A percentile compares a stretch with the other conserved stretches of the same genome.
Evolutionary conservation across 1,140 invertebrate genomes (phyloP).

Genomic region (Galleria mellonella): DNA sequence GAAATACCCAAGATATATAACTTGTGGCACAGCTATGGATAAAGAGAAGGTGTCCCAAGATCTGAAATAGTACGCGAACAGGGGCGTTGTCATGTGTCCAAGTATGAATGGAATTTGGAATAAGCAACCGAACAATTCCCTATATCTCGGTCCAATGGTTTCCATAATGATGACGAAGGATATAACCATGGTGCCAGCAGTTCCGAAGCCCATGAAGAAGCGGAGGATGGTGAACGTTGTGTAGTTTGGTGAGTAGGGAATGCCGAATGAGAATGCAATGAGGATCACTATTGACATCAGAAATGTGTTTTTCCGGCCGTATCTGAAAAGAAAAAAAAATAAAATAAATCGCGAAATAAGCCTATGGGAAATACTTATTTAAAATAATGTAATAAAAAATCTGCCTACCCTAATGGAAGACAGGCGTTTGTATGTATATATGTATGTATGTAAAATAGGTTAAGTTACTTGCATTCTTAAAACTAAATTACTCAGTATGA

Average conservation of each 20-base stretch:
- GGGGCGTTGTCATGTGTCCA: conserved; percentile 75
- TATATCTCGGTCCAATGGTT: conserved; percentile 44
- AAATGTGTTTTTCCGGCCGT: conserved; percentile 76
- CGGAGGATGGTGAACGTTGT: conserved; percentile 75
- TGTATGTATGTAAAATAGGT: no score
- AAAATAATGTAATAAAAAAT: no score
- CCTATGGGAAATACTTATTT: no score
- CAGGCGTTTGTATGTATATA: background rate
- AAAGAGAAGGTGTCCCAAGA: conserved; percentile 76
- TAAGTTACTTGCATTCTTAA: no score
- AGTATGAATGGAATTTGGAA: conserved; percentile 73
- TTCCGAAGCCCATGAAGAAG: conserved; percentile 76
- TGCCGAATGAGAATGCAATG: conserved; percentile 72
- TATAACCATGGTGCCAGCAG: conserved; percentile 77
- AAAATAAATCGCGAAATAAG: no score
- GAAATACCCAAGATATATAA: conserved; percentile 70
- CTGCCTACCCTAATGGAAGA: background rate
- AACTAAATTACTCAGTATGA: no score
- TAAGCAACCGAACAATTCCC: conserved; percentile 58
- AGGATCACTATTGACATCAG: conserved; percentile 74
- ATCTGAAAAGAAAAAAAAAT: conserved; percentile 65
- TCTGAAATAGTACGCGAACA: conserved; percentile 76
- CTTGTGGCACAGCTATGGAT: conserved; percentile 70
- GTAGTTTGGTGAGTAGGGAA: conserved; percentile 77
- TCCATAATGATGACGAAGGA: conserved; percentile 76